phyloP scores from a whole-genome alignment of 1,140 invertebrate genomes.

The Drosophila repletoides region DNA sequence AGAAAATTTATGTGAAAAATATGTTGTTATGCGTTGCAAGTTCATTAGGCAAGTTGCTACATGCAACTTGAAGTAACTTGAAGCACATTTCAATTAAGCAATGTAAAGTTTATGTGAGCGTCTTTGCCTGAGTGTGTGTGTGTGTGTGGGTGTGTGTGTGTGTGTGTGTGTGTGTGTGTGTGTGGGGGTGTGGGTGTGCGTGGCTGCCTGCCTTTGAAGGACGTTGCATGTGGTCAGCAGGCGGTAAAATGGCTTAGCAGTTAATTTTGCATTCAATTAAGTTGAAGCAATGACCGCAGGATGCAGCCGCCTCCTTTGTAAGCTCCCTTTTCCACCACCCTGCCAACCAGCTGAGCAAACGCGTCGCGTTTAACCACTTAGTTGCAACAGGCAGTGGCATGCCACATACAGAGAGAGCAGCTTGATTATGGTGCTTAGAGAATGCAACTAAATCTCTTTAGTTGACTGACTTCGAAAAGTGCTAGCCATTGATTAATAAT shows the following conservation, averaged over 20 bases:
- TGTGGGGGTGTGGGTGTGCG: constrained; percentile 8
- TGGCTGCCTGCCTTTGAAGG: not conserved
- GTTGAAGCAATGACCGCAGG: constrained; percentile 12
- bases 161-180: constrained; percentile 3
- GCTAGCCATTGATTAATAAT: constrained; percentile 46
- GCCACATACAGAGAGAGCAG: not conserved
- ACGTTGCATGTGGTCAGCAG: not conserved
- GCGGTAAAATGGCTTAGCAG: constrained; percentile 46
- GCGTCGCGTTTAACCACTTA: constrained; percentile 12
- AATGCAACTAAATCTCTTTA: constrained; percentile 20
- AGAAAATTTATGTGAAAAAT: constrained; percentile 40
- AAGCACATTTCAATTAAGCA: constrained; percentile 1
- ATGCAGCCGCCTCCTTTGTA: constrained; percentile 1
- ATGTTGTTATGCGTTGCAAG: constrained; percentile 24
- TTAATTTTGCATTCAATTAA: constrained; percentile 75
- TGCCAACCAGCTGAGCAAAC: not conserved
- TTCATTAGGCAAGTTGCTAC: constrained; percentile 29
- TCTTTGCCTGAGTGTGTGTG: not conserved
- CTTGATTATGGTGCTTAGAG: constrained; percentile 9
- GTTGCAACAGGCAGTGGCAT: constrained; percentile 15
- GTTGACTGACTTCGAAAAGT: constrained; percentile 11
- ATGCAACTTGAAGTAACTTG: constrained; percentile 17
- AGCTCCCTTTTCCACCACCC: not conserved
- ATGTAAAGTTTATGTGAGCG: not conserved
- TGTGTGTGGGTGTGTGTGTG: not conserved